Percentiles rank a stretch among this genome's conserved stretches.
These are phyloP conservation scores for Phaetusa simplex DNA, from an alignment of 2,113 vertebrate species.

Conservation along the genomic window DNA sequence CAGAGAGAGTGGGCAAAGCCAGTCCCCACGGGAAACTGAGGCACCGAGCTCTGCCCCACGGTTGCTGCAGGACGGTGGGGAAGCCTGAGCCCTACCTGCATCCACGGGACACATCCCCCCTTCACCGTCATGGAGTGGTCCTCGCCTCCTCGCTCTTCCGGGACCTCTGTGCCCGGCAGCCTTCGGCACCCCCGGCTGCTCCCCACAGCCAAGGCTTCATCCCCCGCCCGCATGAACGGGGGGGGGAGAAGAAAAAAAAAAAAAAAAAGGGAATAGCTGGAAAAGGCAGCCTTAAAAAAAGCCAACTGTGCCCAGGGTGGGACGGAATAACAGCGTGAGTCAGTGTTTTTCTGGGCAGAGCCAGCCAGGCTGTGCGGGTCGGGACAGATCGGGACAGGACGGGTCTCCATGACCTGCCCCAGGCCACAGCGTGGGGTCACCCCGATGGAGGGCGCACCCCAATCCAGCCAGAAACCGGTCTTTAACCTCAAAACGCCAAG, in stretches of 20 bases:
- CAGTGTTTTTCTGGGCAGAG: conserved; percentile 42
- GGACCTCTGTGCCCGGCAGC: accelerated
- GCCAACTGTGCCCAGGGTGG: conserved; percentile 33
- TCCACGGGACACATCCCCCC: neutral
- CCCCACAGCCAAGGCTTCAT: accelerated
- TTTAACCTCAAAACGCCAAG: neutral
- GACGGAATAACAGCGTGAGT: conserved; percentile 49
- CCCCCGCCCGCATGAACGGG: neutral
- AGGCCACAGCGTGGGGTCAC: accelerated
- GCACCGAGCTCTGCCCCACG: neutral
- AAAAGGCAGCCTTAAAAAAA: conserved; percentile 28
- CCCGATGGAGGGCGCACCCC: accelerated
- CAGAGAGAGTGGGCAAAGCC: neutral
- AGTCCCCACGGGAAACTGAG: neutral
- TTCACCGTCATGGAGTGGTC: accelerated
- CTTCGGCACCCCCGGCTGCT: neutral
- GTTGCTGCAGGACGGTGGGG: accelerated
- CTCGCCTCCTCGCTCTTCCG: accelerated
- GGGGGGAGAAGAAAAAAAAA: neutral
- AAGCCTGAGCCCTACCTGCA: neutral
- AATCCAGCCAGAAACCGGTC: neutral
- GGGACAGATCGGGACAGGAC: neutral
- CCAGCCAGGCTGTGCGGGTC: neutral
- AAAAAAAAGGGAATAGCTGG: neutral
- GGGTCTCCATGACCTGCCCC: neutral